These are phyloP conservation scores for Cheiracanthium punctorium DNA, from an alignment of 2,888 invertebrate genomes.

Conservation along the genomic window DNA sequence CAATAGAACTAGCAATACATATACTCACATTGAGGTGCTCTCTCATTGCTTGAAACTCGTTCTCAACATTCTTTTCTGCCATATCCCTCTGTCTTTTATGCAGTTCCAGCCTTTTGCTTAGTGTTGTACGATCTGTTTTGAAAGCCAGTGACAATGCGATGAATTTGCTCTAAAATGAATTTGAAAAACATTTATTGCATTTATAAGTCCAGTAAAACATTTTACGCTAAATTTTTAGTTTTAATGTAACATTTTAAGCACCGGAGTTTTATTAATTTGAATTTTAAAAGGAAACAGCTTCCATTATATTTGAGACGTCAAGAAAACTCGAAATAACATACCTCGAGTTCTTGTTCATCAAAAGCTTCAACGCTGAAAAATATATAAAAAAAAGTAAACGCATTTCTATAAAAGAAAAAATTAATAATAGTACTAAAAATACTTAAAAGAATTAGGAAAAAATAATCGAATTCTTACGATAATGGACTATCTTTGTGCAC, in stretches of 20 bases:
- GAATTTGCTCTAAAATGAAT: slow-evolving; percentile 79
- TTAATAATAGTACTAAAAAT: background rate
- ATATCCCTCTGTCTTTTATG: slow-evolving; percentile 80
- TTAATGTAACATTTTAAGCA: too few species aligned
- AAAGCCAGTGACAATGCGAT: slow-evolving; percentile 80
- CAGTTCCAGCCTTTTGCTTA: slow-evolving; percentile 79
- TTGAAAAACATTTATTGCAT: too few species aligned
- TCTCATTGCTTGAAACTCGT: slow-evolving; percentile 78
- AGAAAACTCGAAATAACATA: too few species aligned
- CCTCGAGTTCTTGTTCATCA: slow-evolving; percentile 72
- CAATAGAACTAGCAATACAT: too few species aligned
- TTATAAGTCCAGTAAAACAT: too few species aligned
- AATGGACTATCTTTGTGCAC: slow-evolving; percentile 72
- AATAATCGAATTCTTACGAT: slow-evolving; percentile 40
- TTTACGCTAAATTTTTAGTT: too few species aligned
- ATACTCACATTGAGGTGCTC: slow-evolving; percentile 75
- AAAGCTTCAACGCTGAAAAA: slow-evolving; percentile 71
- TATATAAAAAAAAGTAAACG: background rate
- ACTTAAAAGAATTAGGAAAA: background rate
- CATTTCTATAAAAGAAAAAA: background rate
- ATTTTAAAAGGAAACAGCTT: too few species aligned
- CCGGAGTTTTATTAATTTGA: too few species aligned
- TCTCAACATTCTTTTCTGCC: slow-evolving; percentile 80
- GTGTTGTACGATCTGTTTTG: slow-evolving; percentile 80
- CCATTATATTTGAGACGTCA: too few species aligned